Conservation (phyloP, 2,888 invertebrate genomes). For the Spodoptera picta region DNA sequence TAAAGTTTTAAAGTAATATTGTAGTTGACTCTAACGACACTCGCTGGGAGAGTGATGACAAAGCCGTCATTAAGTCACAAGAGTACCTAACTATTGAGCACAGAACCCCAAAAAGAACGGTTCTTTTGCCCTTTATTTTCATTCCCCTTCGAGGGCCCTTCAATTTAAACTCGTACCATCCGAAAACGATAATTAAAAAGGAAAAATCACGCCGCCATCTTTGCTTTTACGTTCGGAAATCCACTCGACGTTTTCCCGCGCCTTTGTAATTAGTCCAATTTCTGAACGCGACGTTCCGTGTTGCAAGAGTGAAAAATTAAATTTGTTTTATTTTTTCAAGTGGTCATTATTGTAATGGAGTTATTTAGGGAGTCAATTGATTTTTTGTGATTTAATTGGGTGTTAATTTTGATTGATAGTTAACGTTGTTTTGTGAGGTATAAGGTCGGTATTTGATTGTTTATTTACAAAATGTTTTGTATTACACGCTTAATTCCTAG, state of each 20-base stretch:
- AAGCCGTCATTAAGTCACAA: too few relatives aligned
- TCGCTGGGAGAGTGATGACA: too few relatives aligned
- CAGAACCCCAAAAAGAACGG: too few relatives aligned
- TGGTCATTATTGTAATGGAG: constrained; percentile 53
- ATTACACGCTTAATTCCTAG: too few relatives aligned
- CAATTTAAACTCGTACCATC: constrained; percentile 61
- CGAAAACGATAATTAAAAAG: constrained; percentile 75
- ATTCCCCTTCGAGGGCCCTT: constrained; percentile 57
- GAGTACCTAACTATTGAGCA: too few relatives aligned
- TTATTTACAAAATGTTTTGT: too few relatives aligned
- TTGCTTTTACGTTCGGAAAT: constrained; percentile 72
- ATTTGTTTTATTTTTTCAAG: constrained; percentile 58
- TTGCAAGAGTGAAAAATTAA: constrained; percentile 68
- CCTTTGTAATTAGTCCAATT: constrained; percentile 81
- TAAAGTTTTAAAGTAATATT: too few relatives aligned
- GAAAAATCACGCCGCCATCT: constrained; percentile 70
- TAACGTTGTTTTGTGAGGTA: too few relatives aligned
- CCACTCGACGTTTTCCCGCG: constrained; percentile 65
- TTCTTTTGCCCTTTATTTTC: constrained; percentile 50
- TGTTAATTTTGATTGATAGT: too few relatives aligned
- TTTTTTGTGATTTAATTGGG: too few relatives aligned
- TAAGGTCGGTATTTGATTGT: too few relatives aligned
- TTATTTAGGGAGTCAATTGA: not conserved
- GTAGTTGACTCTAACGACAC: too few relatives aligned
- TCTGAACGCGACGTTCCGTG: constrained; percentile 70